Percentiles rank a stretch among this genome's conserved stretches.
These are phyloP conservation scores for Morelia viridis DNA, from an alignment of 2,797 vertebrate species.

Conservation along the genomic window DNA sequence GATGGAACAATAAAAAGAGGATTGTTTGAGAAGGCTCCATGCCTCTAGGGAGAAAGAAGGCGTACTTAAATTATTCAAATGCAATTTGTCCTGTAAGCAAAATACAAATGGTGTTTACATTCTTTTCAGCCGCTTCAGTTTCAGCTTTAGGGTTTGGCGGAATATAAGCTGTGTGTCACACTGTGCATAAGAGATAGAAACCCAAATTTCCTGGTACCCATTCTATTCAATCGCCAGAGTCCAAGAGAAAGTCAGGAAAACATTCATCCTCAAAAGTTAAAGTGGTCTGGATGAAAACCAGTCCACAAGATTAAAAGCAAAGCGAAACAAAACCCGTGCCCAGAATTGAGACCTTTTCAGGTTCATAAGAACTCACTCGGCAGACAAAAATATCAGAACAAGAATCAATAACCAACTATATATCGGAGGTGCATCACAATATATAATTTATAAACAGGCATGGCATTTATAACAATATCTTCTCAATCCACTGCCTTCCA, in stretches of 20 bases:
- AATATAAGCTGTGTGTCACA: not conserved
- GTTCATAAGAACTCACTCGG: not conserved
- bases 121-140: conserved; percentile 45
- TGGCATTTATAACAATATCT: no score
- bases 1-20: conserved; percentile 42
- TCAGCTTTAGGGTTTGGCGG: conserved; percentile 36
- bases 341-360: not conserved
- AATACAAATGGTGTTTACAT: not conserved
- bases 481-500: no score
- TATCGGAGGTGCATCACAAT: not conserved
- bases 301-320: not conserved
- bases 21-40: conserved; percentile 17
- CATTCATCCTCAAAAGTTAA: not conserved
- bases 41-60: conserved; percentile 50
- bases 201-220: not conserved
- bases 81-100: conserved; percentile 41
- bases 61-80: conserved; percentile 60
- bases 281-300: not conserved
- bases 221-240: not conserved
- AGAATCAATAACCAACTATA: not conserved
- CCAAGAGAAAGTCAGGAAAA: not conserved
- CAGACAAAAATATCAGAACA: rapidly evolving
- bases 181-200: not conserved
- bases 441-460: not conserved
- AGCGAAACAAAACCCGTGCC: not conserved